Conservation (phyloP, 1,140 invertebrate genomes). For the Bombus consobrinus region DNA sequence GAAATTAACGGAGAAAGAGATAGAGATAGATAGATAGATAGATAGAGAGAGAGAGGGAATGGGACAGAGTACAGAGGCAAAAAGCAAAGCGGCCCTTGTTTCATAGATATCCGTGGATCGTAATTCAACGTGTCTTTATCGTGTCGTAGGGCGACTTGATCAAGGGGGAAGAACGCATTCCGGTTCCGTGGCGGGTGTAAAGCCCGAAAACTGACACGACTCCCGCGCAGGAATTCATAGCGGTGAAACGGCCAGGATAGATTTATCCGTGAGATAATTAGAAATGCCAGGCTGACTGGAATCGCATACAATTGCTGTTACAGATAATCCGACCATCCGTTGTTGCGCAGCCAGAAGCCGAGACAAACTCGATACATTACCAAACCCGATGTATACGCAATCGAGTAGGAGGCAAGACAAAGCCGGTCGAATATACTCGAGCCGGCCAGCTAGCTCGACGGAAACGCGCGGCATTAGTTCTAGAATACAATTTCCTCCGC, state of each 20-base stretch:
- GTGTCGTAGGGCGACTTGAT: background rate
- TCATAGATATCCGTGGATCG: no score
- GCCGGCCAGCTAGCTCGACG: constrained; percentile 4
- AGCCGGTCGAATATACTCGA: constrained; percentile 38
- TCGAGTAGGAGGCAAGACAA: constrained; percentile 48
- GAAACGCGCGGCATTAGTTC: constrained; percentile 44
- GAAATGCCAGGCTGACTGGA: constrained; percentile 38
- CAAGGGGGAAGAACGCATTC: background rate
- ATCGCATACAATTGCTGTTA: constrained; percentile 48
- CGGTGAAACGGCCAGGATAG: background rate
- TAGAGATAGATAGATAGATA: no score
- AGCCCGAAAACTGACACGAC: background rate
- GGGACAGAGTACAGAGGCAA: no score
- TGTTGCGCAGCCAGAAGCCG: constrained; percentile 33
- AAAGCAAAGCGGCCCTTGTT: background rate
- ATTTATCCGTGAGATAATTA: constrained; percentile 54
- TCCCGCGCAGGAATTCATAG: no score
- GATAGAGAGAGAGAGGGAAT: no score
- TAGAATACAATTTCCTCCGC: constrained; percentile 31
- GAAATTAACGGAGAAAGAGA: background rate
- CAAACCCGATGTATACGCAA: constrained; percentile 45
- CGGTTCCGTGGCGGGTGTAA: background rate
- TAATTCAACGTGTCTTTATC: background rate
- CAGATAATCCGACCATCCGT: constrained; percentile 54
- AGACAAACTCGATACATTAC: constrained; percentile 55